Evolutionary conservation across 2,797 vertebrate genomes (phyloP).

Genomic region (Pipistrellus pygmaeus): DNA sequence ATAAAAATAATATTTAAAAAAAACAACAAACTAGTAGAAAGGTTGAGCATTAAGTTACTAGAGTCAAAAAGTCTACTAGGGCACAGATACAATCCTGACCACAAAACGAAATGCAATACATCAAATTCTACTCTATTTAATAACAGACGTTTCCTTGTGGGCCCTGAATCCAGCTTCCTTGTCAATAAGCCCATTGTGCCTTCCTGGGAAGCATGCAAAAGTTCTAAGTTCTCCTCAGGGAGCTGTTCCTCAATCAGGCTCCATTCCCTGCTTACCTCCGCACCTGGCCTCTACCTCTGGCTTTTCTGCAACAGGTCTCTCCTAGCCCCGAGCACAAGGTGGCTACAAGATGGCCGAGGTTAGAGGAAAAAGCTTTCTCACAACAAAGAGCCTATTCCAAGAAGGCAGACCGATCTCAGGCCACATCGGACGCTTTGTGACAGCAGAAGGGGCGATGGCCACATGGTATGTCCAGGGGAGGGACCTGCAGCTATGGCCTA

Average conservation of each 20-base stretch:
- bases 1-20: no score
- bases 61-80: background rate
- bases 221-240: background rate
- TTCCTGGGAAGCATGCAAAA: background rate
- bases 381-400: background rate
- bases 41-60: background rate
- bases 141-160: background rate
- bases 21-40: no score
- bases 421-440: background rate
- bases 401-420: constrained; percentile 38
- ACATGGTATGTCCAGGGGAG: background rate
- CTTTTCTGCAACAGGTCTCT: background rate
- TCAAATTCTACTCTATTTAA: background rate
- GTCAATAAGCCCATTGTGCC: background rate
- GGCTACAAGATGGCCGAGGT: background rate
- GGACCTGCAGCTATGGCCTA: background rate
- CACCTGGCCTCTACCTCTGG: background rate
- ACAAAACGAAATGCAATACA: background rate
- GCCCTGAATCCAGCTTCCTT: background rate
- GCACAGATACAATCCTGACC: background rate
- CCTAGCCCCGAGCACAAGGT: background rate
- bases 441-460: background rate
- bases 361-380: background rate
- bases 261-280: background rate
- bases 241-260: background rate